Percentiles rank a stretch among this genome's conserved stretches.
These are phyloP conservation scores for Euthynnus affinis DNA, from an alignment of 2,797 vertebrate genomes.

Conservation along the genomic window DNA sequence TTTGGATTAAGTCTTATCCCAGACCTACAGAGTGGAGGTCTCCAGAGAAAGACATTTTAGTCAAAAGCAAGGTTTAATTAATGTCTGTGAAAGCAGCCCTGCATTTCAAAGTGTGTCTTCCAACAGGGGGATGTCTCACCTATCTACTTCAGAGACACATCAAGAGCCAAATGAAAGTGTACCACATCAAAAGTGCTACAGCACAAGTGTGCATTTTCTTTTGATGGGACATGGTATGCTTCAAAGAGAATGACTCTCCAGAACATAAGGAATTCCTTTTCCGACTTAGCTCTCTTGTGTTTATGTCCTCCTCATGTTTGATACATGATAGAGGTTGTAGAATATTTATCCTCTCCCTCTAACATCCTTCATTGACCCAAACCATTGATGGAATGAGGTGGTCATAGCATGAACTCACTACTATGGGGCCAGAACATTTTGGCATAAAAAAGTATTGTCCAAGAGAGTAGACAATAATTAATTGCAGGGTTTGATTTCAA, in stretches of 20 bases:
- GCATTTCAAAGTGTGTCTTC: slow-evolving; percentile 55
- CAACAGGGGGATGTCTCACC: slow-evolving; percentile 43
- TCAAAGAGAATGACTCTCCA: slow-evolving; percentile 60
- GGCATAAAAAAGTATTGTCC: too few relatives aligned
- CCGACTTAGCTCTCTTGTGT: slow-evolving; percentile 20
- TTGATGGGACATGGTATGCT: slow-evolving; percentile 33
- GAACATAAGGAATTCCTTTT: slow-evolving; percentile 50
- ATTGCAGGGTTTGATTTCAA: too few relatives aligned
- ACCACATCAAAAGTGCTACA: slow-evolving; percentile 58
- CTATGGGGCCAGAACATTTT: too few relatives aligned
- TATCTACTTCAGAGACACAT: slow-evolving; percentile 54
- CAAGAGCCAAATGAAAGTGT: slow-evolving; percentile 58
- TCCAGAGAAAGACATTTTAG: slow-evolving; percentile 52
- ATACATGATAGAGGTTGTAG: slow-evolving; percentile 54
- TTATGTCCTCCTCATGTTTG: slow-evolving; percentile 54
- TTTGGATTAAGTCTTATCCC: slow-evolving; percentile 21
- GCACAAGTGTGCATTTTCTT: slow-evolving; percentile 31
- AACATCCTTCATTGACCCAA: slow-evolving; percentile 18
- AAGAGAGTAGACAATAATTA: too few relatives aligned
- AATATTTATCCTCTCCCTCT: slow-evolving; percentile 42
- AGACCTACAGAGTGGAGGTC: slow-evolving; percentile 12
- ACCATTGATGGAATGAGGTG: neutral
- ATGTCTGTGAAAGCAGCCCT: slow-evolving; percentile 35
- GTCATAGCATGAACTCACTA: too few relatives aligned
- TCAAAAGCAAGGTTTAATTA: slow-evolving; percentile 56